Base-by-base conservation (phyloP, 2,797 vertebrate species). In the Muraenolepis orangiensis region DNA sequence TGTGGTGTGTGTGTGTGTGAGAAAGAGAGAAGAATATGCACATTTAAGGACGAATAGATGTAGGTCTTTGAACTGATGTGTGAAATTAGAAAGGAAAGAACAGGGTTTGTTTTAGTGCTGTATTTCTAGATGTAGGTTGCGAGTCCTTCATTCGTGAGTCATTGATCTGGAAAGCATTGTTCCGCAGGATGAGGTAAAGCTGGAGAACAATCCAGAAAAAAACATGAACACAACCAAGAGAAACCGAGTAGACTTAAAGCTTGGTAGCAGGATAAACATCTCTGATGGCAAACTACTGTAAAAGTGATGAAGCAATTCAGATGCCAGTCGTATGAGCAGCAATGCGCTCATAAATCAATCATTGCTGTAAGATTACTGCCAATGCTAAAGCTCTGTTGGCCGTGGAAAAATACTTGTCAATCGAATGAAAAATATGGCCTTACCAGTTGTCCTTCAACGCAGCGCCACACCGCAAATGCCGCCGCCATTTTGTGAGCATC, bases 301-400 rank as follows among this genome's bases (percentile, higher is more conserved):
- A 86, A 81, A 78, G 73, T 80, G 85, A 82, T 83, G 78, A 88
- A 91, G 82, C 77, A 87, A 78, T 91, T 82, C 74, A 74, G 70
- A 78, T 81, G 76, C 82, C 76, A 76, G 89, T 80, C 81, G 81
- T 26, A 90, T 87, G 89, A n/a, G 83, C 84, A 68, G 82, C 89
- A 90, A 90, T 88, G 84, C 91, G 84, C 86, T 91, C 87, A 80
- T 91, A 87, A 89, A 90, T 92, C 90, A 89, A 90, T 92, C 90
- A 89, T 78, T 81, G 72, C 80, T 74, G 82, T 87, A 85, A 81
- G 75, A 85, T 77, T 40, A 78, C 85, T 78, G 84, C 79, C 77
- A 74, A 74, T 79, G 74, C 61, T 64, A 20, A n/a, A n/a, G 51
- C 51, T 26, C 23, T 13, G 57, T 23, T 64, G 57, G 11, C 23